Percentiles rank a stretch among this genome's conserved stretches.
Evolutionary conservation across 2,888 invertebrate genomes (phyloP).

Genomic region (Gandaritis pyraliata): DNA sequence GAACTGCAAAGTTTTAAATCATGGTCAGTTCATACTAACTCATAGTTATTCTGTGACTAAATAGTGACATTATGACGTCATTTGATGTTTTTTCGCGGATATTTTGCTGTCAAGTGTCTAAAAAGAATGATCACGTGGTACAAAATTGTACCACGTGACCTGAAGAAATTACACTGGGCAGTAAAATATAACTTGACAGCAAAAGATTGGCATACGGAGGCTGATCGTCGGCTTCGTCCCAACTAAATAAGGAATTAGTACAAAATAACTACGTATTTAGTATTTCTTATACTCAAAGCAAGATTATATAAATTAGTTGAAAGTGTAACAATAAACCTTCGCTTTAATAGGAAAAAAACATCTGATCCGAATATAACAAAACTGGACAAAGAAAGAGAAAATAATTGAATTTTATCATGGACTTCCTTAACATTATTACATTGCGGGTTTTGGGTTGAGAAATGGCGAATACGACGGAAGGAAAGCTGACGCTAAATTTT

Average conservation of each 20-base stretch:
- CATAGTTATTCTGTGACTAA: too few relatives aligned
- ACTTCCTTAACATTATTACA: conserved; percentile 58
- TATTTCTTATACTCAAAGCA: conserved; percentile 26
- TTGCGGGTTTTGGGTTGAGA: conserved; percentile 53
- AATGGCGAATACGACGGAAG: conserved; percentile 49
- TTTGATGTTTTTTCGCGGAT: too few relatives aligned
- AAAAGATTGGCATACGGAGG: too few relatives aligned
- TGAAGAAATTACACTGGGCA: too few relatives aligned
- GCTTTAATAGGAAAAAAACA: conserved; percentile 48
- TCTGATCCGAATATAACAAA: conserved; percentile 50
- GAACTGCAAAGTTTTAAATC: too few relatives aligned
- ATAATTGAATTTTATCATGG: conserved; percentile 65
- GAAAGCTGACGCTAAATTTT: conserved; percentile 56
- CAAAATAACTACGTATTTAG: conserved; percentile 19
- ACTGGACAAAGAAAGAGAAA: conserved; percentile 48
- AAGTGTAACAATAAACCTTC: conserved; percentile 50
- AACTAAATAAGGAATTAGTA: conserved; percentile 21
- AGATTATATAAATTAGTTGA: conserved; percentile 49
- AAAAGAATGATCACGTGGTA: too few relatives aligned
- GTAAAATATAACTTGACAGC: too few relatives aligned
- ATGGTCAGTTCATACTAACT: too few relatives aligned
- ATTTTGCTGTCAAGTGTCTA: too few relatives aligned
- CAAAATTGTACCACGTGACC: too few relatives aligned
- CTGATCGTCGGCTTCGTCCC: too few relatives aligned
- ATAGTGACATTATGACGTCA: too few relatives aligned